Conservation (phyloP, 2,888 invertebrate species). For the Meloe dianella region DNA sequence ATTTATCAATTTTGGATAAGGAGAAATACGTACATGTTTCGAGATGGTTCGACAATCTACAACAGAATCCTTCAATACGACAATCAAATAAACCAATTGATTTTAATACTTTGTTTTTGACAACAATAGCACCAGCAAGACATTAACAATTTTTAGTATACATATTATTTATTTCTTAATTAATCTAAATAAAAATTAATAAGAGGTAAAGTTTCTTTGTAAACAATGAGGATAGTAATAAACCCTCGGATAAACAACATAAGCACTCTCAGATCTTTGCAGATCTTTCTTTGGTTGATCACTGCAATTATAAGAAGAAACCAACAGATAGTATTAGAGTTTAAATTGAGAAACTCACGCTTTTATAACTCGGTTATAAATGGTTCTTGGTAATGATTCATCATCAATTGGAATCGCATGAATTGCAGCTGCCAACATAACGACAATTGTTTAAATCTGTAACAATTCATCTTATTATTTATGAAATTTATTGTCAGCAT, state of each 20-base stretch:
- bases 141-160: slow-evolving; percentile 36
- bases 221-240: slow-evolving; percentile 25
- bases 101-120: slow-evolving; percentile 58
- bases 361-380: slow-evolving; percentile 6
- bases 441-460: slow-evolving; percentile 10
- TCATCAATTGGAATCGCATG: slow-evolving; percentile 12
- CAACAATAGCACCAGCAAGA: slow-evolving; percentile 44
- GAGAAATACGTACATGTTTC: slow-evolving; percentile 74
- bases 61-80: slow-evolving; percentile 70
- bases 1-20: slow-evolving; percentile 68
- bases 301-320: neutral
- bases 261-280: slow-evolving; percentile 37
- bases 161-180: neutral
- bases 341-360: slow-evolving; percentile 16
- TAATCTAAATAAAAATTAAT: neutral
- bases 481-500: neutral
- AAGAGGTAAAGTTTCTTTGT: neutral
- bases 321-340: neutral
- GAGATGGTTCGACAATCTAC: slow-evolving; percentile 80
- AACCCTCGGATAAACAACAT: slow-evolving; percentile 31
- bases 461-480: slow-evolving; percentile 8
- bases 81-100: slow-evolving; percentile 60
- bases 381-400: neutral
- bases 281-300: slow-evolving; percentile 40
- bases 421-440: slow-evolving; percentile 1